Base-by-base conservation (phyloP, 2,797 vertebrate species). In the Acrossocheilus wenchowensis region DNA sequence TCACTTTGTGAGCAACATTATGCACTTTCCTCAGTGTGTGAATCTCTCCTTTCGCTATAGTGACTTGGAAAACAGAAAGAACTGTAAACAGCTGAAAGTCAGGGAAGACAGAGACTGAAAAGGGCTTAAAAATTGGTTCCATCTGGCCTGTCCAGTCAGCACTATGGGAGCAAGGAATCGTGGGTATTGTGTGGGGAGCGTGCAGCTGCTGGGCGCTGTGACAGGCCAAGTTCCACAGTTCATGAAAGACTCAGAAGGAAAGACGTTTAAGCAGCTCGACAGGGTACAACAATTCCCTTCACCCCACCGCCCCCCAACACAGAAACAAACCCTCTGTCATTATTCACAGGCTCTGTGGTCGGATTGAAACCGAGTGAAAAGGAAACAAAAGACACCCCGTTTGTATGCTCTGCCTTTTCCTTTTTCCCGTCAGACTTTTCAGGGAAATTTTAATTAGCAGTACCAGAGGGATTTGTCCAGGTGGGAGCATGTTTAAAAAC, bases 61-160 rank as follows among this genome's bases (percentile, higher is more conserved):
- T 84, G 50, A 89, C 77, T 84, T 87, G 89, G 66, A 54, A 90
- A 48, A 77, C 36, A 26, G 57, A 79, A 88, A 86, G 80, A 90
- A 92, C 86, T 78, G 78, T 92, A 90, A 93, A 91, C 90, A 90
- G 87, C 91, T 94, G 89, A 87, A 82, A 91, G 90, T 89, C 85
- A 91, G 87, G 88, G 90, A 86, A 85, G 87, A 92, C 81, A 85
- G 86, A 87, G 91, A 92, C 92, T 75, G 81, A 93, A 93, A 89
- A 80, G 80, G 81, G 57, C 88, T 92, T 83, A 84, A 91, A 88
- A 94, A 94, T 92, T 91, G 91, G 89, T 94, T 94, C 94, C 93
- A 93, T 94, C 91, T 92, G 90, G 91, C 83, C 79, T 60, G 50
- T 90, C 84, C 75, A 89, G 89, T 85, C 62, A 83, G 81, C 86